Percentiles rank a stretch among this genome's conserved stretches.
phyloP scores from a whole-genome alignment of 2,888 invertebrate genomes.

The Leucoma salicis region DNA sequence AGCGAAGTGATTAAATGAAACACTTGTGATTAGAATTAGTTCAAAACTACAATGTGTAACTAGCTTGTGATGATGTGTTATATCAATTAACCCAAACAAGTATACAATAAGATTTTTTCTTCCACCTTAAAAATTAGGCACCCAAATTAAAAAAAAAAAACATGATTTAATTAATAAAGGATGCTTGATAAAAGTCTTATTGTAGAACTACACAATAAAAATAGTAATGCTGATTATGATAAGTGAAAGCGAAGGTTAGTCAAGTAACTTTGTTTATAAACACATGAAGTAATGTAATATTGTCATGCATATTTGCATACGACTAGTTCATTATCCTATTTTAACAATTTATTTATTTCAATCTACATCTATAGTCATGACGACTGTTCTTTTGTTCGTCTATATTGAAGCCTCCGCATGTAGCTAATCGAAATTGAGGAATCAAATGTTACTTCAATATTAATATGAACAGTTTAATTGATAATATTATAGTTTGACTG shows the following conservation, averaged over 20 bases:
- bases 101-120: constrained; percentile 47
- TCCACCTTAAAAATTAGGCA: constrained; percentile 15
- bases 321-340: constrained; percentile 56
- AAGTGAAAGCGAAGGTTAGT: constrained; percentile 69
- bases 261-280: constrained; percentile 81
- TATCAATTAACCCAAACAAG: constrained; percentile 21
- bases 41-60: constrained; percentile 38
- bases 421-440: constrained; percentile 74
- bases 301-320: constrained; percentile 71
- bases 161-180: constrained; percentile 19
- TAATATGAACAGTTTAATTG: constrained; percentile 38
- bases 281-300: constrained; percentile 79
- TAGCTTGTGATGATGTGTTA: constrained; percentile 31
- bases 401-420: constrained; percentile 67
- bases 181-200: constrained; percentile 51
- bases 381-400: constrained; percentile 72
- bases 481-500: constrained; percentile 57
- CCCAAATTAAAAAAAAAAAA: constrained; percentile 13
- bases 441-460: constrained; percentile 41
- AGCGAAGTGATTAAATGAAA: constrained; percentile 51
- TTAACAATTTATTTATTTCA: constrained; percentile 47
- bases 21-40: constrained; percentile 34
- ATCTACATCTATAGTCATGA: constrained; percentile 79
- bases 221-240: constrained; percentile 48
- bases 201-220: constrained; percentile 44